phyloP scores from a whole-genome alignment of 2,888 invertebrate genomes.

The Drosophila tanythrix region DNA sequence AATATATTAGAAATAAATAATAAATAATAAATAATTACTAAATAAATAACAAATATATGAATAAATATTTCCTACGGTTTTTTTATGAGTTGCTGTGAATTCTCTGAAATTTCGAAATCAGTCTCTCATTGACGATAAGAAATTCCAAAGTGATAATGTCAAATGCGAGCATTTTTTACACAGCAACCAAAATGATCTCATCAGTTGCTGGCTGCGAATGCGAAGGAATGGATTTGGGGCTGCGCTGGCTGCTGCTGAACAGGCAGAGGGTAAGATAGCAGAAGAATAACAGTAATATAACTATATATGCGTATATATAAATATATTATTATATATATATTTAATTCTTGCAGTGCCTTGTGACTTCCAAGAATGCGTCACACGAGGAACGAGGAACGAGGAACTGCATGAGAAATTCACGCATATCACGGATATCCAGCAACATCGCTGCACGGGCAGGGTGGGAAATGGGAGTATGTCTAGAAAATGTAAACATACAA shows the following conservation, averaged over 20 bases:
- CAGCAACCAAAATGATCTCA: constrained; percentile 1
- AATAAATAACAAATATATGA: neutral
- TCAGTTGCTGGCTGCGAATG: constrained; percentile 26
- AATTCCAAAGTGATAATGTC: neutral
- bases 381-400: constrained; percentile 1
- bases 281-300: neutral
- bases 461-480: constrained; percentile 42
- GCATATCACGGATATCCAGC: constrained; percentile 1
- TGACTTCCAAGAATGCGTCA: constrained; percentile 19
- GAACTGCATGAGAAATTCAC: constrained; percentile 6
- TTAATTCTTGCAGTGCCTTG: constrained; percentile 1
- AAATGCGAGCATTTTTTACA: neutral
- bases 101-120: neutral
- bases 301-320: neutral
- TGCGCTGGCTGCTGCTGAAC: neutral
- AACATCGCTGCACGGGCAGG: constrained; percentile 41
- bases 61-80: neutral
- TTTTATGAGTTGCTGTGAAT: neutral
- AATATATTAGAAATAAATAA: neutral
- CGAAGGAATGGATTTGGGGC: neutral
- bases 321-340: neutral
- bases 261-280: constrained; percentile 8
- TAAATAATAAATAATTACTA: neutral
- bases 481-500: neutral
- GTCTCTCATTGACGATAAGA: neutral